A percentile compares a stretch with the other conserved stretches of the same genome.
These are phyloP conservation scores for Eulemur coronatus DNA, from an alignment of 2,797 vertebrate genomes.

Conservation along the genomic window DNA sequence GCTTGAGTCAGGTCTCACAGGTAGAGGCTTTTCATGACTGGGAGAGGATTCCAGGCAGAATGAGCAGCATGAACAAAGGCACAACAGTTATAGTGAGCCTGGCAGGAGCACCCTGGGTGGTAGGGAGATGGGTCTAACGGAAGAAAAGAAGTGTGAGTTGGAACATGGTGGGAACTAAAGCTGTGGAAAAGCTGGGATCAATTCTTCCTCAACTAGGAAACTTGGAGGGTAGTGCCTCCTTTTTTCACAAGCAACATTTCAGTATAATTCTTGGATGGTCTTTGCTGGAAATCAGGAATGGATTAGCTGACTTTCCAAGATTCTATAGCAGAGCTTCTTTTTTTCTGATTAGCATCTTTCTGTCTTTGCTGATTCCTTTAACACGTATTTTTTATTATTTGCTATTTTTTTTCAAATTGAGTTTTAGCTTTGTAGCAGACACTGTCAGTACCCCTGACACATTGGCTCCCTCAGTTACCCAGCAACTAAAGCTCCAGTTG, in stretches of 20 bases:
- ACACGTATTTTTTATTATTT: background rate
- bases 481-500: background rate
- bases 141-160: background rate
- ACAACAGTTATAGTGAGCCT: rapidly evolving
- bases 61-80: background rate
- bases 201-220: background rate
- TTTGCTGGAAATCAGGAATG: background rate
- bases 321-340: background rate
- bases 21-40: background rate
- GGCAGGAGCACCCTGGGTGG: rapidly evolving
- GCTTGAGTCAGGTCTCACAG: background rate
- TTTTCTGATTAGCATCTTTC: background rate
- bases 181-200: background rate
- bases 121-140: background rate
- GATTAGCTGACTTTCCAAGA: background rate
- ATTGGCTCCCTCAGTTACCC: background rate
- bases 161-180: background rate
- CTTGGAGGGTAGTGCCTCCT: background rate
- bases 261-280: background rate
- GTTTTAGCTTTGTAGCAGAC: background rate
- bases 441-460: background rate
- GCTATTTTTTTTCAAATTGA: background rate
- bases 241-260: background rate
- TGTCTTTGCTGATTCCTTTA: background rate
- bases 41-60: background rate